Base-by-base conservation (phyloP, 2,113 vertebrate species). In the Salvelinus fontinalis region DNA sequence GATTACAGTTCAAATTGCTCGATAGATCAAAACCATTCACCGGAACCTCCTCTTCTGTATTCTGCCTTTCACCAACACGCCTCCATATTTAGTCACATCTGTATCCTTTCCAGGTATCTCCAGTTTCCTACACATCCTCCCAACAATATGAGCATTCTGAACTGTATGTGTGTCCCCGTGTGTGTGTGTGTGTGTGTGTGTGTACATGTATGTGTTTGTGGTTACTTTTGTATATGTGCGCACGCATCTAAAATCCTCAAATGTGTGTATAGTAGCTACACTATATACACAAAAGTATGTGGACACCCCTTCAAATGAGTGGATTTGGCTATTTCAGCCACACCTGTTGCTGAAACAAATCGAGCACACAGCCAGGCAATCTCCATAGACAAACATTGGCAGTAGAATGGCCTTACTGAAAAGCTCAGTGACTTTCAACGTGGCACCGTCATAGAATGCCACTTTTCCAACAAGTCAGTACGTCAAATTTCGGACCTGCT, bases 1-100 rank as follows among this genome's bases (percentile, higher is more conserved):
- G 82, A 92, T 92, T 92, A 82, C 75, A 77, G 79, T 81, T 82
- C 12, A 76, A 88, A 89, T 87, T 81, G 79, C 80, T 81, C 57
- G 70, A 75, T 67, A 86, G 84, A 88, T 91, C 83, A 86, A 90
- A 89, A 88, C 70, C 81, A 79, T 84, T 84, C 73, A 72, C 70
- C 0, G 9, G 39, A 77, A 71, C 78, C 75, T 22, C 24, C 34
- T 24, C 31, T 71, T 64, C 74, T n/a, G 20, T 73, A 22, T 62
- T 16, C 69, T 18, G 39, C 6, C 44, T 26, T 44, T 57, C 48
- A 26, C 26, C 49, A 57, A n/a, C 27, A 11, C 39, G 2, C 39
- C 9, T 44, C 39, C 39, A 44, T 44, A 11, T 44, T 44, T 44
- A 44, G 39, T 12, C 39, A 44, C 81, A 60, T 69, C 62, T 75